Percentiles rank a stretch among this genome's conserved stretches.
Evolutionary conservation across 2,797 vertebrate genomes (phyloP).

Genomic region (Tiaroga cobitis): DNA sequence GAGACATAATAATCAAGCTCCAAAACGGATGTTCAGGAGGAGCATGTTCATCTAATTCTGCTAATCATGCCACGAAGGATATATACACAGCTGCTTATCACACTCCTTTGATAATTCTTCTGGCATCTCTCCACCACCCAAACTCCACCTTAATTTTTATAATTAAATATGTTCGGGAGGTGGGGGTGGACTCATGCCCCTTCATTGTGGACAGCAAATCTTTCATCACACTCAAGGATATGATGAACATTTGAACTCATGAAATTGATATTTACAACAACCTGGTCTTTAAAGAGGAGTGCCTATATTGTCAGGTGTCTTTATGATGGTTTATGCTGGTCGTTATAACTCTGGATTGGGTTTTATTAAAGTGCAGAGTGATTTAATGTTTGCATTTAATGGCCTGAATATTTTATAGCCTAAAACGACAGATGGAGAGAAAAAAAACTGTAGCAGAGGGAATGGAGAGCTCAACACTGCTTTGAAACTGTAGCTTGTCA

Average conservation of each 20-base stretch:
- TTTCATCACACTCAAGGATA: conserved; percentile 3
- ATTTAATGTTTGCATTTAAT: conserved; percentile 34
- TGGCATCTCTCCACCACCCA: conserved; percentile 12
- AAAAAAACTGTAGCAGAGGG: background rate
- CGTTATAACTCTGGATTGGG: conserved; percentile 23
- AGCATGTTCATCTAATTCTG: conserved; percentile 22
- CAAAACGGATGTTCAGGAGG: conserved; percentile 27
- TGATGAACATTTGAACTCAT: conserved; percentile 11
- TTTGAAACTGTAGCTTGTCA: background rate
- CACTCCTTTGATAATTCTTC: conserved; percentile 24
- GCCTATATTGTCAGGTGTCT: conserved; percentile 31
- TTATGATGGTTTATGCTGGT: conserved; percentile 35
- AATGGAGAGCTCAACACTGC: background rate
- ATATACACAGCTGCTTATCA: conserved; percentile 28
- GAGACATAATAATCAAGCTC: conserved; percentile 2
- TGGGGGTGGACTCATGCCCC: background rate
- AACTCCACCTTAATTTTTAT: conserved; percentile 39
- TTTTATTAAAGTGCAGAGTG: conserved; percentile 39
- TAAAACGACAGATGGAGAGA: background rate
- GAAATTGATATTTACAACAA: conserved; percentile 39
- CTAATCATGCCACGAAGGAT: conserved; percentile 42
- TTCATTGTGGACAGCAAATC: conserved; percentile 8
- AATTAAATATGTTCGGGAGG: conserved; percentile 22
- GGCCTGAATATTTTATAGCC: conserved; percentile 23
- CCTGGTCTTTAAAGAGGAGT: conserved; percentile 9